Base-by-base conservation (phyloP, 2,797 vertebrate species). In the Zenarchopterus dispar region DNA sequence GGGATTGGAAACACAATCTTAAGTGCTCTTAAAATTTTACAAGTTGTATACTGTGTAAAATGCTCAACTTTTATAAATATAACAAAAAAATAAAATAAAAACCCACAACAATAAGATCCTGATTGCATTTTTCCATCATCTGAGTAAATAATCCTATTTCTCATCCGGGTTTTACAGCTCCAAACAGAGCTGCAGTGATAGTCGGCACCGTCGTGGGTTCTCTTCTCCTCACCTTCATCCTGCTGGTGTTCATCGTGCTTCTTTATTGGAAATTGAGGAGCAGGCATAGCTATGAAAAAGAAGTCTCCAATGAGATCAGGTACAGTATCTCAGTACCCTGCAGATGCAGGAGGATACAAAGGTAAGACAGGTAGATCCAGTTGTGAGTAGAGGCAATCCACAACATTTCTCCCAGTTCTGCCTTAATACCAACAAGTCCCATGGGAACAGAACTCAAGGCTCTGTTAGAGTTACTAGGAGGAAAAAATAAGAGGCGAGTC, bases 291-390 rank as follows among this genome's bases (percentile, higher is more conserved):
- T 86, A 84, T 24, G 91, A 94, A 57, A 86, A 85, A 78, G 93
- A 95, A 82, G 71, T 95, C 80, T 92, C 94, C 80, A 94, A 93
- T 6, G 94, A 95, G 8, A 93, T 96, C 90, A 93, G 93, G 94
- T 96, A 91, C 18, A 18, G 24, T 18, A 7, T 44, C 9, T 22
- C 49, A 24, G 7, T 28, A 8, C 24, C 24, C 24, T 26, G 24
- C 24, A 26, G 24, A 26, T 26, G 24, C 24, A 26, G 24, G 33
- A 36, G 33, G 33, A 36, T 39, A 15, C 13, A 39, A 16, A 39
- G 13, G 36, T 15, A 39, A 39, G 36, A 39, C 13, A 1, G 36
- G 33, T 36, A 36, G 33, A 36, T 36, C 33, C 33, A 10, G 10
- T 2, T 11, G 33, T 24, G 24, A 24, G 24, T 5, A 24, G 28